phyloP scores from a whole-genome alignment of 2,113 vertebrate species.

The Semicossyphus pulcher region DNA sequence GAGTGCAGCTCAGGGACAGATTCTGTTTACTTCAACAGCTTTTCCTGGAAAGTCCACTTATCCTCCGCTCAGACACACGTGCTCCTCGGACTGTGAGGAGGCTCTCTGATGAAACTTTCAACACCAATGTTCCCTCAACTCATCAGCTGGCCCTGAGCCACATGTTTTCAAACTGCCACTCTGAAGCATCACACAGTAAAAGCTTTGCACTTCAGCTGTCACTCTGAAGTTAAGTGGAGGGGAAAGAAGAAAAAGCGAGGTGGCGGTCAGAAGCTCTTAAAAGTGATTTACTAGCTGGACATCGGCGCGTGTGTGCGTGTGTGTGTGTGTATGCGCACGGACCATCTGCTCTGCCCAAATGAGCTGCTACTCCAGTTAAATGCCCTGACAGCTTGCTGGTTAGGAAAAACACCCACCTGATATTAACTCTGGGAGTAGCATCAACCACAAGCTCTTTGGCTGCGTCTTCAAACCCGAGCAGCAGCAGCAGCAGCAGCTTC shows the following conservation, averaged over 20 bases:
- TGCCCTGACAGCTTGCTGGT: constrained; percentile 40
- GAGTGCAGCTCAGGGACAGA: background rate
- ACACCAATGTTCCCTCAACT: background rate
- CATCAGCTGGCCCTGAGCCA: background rate
- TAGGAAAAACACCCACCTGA: constrained; percentile 45
- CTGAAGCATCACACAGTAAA: background rate
- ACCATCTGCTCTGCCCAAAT: constrained; percentile 50
- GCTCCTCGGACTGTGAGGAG: background rate
- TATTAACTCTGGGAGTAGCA: constrained; percentile 36
- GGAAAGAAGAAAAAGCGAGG: constrained; percentile 24
- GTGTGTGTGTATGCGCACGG: background rate
- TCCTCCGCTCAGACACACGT: background rate
- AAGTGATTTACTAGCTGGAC: constrained; percentile 44
- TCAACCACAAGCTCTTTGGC: constrained; percentile 41
- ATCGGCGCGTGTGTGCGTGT: background rate
- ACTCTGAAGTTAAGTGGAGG: constrained; percentile 10
- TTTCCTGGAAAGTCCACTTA: background rate
- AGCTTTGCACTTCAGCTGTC: constrained; percentile 39
- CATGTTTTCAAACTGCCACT: constrained; percentile 4
- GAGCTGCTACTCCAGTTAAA: constrained; percentile 43
- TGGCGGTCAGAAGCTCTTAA: constrained; percentile 51
- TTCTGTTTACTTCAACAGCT: background rate
- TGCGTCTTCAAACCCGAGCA: constrained; percentile 6
- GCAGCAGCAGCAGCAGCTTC: background rate
- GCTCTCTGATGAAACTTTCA: background rate